Conservation (phyloP, 2,113 vertebrate genomes). For the Mirza zaza region DNA sequence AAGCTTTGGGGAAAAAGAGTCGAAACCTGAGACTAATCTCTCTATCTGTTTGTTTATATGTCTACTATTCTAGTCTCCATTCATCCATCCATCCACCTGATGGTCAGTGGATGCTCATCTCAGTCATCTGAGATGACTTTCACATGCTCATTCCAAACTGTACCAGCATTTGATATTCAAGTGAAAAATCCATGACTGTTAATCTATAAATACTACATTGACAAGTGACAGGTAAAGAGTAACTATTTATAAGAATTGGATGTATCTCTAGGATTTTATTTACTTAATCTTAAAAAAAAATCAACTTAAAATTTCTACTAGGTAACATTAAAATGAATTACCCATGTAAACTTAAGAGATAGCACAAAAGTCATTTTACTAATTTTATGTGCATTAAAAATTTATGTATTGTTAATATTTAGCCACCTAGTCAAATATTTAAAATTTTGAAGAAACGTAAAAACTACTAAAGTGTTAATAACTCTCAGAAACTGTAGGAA, state of each 20-base stretch:
- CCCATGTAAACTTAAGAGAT: background rate
- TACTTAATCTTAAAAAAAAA: constrained; percentile 40
- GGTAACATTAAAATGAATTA: background rate
- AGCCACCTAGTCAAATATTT: constrained; percentile 34
- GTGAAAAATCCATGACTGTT: background rate
- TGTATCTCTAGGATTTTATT: constrained; percentile 38
- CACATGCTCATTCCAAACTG: background rate
- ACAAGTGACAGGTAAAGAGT: background rate
- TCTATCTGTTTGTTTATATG: background rate
- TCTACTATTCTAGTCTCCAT: background rate
- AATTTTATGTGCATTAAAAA: constrained; percentile 40
- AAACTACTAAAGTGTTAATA: constrained; percentile 20
- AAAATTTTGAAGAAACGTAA: background rate
- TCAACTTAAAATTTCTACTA: background rate
- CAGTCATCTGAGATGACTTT: background rate
- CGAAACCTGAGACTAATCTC: background rate
- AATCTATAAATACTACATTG: constrained; percentile 14
- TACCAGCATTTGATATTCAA: background rate
- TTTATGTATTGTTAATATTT: constrained; percentile 18
- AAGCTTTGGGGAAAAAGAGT: background rate
- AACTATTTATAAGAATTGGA: constrained; percentile 7
- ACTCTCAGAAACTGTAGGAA: background rate
- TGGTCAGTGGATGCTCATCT: background rate
- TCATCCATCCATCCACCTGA: background rate
- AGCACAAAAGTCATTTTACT: constrained; percentile 7